A percentile compares a stretch with the other conserved stretches of the same genome.
Evolutionary conservation across 2,888 invertebrate species (phyloP).

Genomic region (Pocota personata): DNA sequence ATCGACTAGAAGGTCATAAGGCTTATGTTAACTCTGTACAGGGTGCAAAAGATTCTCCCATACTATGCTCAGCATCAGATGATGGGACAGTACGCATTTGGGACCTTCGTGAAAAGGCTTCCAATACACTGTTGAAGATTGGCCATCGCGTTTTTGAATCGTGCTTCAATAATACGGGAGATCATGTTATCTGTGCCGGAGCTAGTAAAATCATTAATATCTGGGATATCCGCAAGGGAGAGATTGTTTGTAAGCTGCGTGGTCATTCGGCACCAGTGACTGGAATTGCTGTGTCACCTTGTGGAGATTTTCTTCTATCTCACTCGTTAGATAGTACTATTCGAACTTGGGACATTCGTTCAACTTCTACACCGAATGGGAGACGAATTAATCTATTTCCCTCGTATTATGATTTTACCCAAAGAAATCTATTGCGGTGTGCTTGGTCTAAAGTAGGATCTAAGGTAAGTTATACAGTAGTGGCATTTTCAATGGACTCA

Average conservation of each 20-base stretch:
- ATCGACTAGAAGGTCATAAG: neutral
- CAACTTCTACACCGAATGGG: conserved; percentile 94
- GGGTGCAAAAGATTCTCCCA: neutral
- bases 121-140: conserved; percentile 87
- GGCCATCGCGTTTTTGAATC: conserved; percentile 92
- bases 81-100: neutral
- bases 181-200: conserved; percentile 96
- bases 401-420: conserved; percentile 98
- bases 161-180: conserved; percentile 96
- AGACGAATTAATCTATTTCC: conserved; percentile 95
- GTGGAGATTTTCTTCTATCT: conserved; percentile 93
- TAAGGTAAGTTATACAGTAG: conserved; percentile 84
- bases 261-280: conserved; percentile 96
- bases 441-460: conserved; percentile 97
- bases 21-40: neutral
- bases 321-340: conserved; percentile 98
- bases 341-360: conserved; percentile 97
- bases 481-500: neutral
- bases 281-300: conserved; percentile 86
- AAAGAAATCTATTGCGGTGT: conserved; percentile 96
- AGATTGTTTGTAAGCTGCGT: conserved; percentile 89
- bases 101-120: conserved; percentile 85
- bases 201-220: conserved; percentile 98
- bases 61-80: neutral
- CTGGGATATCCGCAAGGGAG: conserved; percentile 94